Evolutionary conservation across 2,113 vertebrate species (phyloP).

Genomic region (Pseudopodoces humilis): DNA sequence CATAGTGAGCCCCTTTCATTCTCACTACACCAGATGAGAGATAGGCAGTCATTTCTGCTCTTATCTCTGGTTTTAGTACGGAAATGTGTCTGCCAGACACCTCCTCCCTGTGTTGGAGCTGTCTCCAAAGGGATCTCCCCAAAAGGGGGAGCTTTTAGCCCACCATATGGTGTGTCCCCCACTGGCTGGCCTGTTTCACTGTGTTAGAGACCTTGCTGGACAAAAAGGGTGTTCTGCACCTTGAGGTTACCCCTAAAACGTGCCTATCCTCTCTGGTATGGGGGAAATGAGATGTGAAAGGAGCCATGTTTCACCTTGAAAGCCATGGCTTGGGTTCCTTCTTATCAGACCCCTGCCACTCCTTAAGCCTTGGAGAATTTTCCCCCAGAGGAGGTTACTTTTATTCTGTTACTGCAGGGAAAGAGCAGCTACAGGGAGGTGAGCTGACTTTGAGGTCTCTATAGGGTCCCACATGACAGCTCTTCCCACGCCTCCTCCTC

Average conservation of each 20-base stretch:
- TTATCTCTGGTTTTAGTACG: neutral
- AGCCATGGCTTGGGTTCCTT: neutral
- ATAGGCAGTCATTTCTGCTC: slow-evolving; percentile 4
- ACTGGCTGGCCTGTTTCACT: neutral
- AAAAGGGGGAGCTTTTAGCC: slow-evolving; percentile 65
- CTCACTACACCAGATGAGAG: slow-evolving; percentile 3
- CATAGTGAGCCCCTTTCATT: slow-evolving; percentile 40
- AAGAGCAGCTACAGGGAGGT: neutral
- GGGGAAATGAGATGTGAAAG: neutral
- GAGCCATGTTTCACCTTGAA: neutral
- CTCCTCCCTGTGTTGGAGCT: neutral
- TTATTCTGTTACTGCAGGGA: neutral
- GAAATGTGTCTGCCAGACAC: slow-evolving; percentile 26
- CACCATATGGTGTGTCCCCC: neutral
- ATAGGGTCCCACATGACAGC: neutral
- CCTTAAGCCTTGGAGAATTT: neutral
- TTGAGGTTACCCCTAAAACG: neutral
- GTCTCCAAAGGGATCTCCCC: slow-evolving; percentile 51
- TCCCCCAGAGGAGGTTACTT: neutral
- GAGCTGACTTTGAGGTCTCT: neutral
- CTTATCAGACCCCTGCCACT: neutral
- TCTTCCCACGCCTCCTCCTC: neutral
- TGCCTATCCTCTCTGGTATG: neutral
- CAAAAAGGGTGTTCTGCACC: neutral
- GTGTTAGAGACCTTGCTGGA: neutral